phyloP scores from a whole-genome alignment of 2,888 invertebrate genomes.

The Thymelicus acteon region DNA sequence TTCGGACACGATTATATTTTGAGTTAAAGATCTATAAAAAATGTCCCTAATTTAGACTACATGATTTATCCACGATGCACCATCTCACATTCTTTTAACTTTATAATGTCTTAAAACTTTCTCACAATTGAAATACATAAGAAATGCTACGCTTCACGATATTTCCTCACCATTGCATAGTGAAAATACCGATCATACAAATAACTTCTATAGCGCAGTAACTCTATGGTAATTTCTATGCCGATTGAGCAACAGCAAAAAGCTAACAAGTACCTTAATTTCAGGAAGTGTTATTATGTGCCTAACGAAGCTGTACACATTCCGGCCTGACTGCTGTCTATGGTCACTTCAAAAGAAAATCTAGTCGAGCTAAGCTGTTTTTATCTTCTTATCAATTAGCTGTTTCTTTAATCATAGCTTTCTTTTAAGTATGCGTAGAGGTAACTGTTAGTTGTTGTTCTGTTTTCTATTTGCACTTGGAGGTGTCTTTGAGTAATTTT shows the following conservation, averaged over 20 bases:
- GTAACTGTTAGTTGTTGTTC: neutral
- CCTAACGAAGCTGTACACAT: slow-evolving; percentile 16
- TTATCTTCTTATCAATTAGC: slow-evolving; percentile 16
- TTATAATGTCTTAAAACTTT: no score
- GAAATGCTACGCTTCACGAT: no score
- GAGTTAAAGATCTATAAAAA: no score
- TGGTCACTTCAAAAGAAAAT: slow-evolving; percentile 12
- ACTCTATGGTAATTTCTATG: slow-evolving; percentile 20
- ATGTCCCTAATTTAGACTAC: no score
- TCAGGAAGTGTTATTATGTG: slow-evolving; percentile 22
- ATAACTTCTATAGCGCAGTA: neutral
- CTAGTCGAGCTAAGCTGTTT: slow-evolving; percentile 11
- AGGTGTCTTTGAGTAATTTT: no score
- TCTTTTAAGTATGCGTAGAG: neutral
- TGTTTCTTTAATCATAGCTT: slow-evolving; percentile 23
- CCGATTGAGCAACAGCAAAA: slow-evolving; percentile 12
- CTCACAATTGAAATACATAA: no score
- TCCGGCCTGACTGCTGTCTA: slow-evolving; percentile 8
- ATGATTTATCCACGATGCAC: no score
- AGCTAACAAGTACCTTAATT: slow-evolving; percentile 23
- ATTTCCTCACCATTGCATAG: neutral
- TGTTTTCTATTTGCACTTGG: no score
- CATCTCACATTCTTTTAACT: no score
- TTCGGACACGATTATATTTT: no score
- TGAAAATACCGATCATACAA: neutral